Evolutionary conservation across 2,113 vertebrate genomes (phyloP).

Genomic region (Hydropotes inermis): DNA sequence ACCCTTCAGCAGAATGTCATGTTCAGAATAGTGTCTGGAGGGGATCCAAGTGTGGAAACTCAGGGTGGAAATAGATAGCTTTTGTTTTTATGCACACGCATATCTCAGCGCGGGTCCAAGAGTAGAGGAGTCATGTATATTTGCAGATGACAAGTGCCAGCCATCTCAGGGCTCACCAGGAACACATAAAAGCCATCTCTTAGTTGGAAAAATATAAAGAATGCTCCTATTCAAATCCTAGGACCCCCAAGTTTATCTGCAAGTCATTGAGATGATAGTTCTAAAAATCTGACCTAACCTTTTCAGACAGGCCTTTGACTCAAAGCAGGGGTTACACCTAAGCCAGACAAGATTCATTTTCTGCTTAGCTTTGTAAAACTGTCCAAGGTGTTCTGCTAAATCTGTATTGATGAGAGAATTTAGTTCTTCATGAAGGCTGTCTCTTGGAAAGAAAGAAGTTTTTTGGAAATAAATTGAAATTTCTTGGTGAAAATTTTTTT

Average conservation of each 20-base stretch:
- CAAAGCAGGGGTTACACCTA: background rate
- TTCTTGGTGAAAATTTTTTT: background rate
- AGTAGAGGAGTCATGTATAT: slow-evolving; percentile 3
- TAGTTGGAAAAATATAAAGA: background rate
- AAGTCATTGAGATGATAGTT: background rate
- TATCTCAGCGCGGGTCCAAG: background rate
- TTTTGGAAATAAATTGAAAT: background rate
- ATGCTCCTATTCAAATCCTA: background rate
- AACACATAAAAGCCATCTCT: background rate
- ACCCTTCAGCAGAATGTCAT: slow-evolving; percentile 22
- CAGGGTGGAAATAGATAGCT: slow-evolving; percentile 8
- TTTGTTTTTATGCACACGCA: slow-evolving; percentile 34
- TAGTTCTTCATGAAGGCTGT: background rate
- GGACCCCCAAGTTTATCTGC: background rate
- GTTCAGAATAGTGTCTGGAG: slow-evolving; percentile 43
- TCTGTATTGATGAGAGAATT: background rate
- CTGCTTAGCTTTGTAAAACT: background rate
- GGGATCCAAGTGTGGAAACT: slow-evolving; percentile 38
- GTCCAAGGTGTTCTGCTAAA: background rate
- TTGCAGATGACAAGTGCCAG: slow-evolving; percentile 9
- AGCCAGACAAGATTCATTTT: background rate
- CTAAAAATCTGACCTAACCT: background rate
- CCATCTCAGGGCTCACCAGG: background rate
- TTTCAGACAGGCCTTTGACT: background rate
- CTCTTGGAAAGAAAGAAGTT: background rate